These are phyloP conservation scores for Arctia plantaginis DNA, from an alignment of 2,888 invertebrate species.

Conservation along the genomic window DNA sequence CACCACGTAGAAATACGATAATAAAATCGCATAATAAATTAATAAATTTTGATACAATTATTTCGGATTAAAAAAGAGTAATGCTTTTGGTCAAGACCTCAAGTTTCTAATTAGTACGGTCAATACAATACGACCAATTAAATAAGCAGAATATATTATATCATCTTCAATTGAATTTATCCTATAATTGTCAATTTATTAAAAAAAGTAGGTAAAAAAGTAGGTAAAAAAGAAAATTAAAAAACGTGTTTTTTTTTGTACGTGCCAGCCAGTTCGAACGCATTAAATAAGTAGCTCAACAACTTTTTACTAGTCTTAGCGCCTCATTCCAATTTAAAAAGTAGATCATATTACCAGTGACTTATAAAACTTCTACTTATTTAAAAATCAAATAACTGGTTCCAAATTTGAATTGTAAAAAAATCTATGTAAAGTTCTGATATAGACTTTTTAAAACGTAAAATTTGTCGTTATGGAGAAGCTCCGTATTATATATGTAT, in stretches of 20 bases:
- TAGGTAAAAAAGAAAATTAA: no score
- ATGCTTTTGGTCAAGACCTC: constrained; percentile 50
- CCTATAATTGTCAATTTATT: background rate
- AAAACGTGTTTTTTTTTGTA: background rate
- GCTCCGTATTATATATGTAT: background rate
- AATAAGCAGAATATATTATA: no score
- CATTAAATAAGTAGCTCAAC: constrained; percentile 4
- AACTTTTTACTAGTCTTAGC: constrained; percentile 1
- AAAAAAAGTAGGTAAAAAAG: no score
- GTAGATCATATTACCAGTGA: background rate
- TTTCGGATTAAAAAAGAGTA: constrained; percentile 45
- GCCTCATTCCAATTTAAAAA: constrained; percentile 8
- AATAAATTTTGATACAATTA: constrained; percentile 12
- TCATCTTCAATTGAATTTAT: background rate
- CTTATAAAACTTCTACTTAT: background rate
- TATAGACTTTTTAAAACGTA: background rate
- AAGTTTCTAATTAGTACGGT: constrained; percentile 33
- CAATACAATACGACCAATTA: background rate
- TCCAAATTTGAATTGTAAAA: background rate
- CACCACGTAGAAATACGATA: background rate
- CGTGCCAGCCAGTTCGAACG: background rate
- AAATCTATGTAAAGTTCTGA: background rate
- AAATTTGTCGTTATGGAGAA: no score
- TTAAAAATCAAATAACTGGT: background rate
- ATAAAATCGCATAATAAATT: constrained; percentile 12